Evolutionary conservation across 2,888 invertebrate genomes (phyloP).

Genomic region (Netelia fuscicornis): DNA sequence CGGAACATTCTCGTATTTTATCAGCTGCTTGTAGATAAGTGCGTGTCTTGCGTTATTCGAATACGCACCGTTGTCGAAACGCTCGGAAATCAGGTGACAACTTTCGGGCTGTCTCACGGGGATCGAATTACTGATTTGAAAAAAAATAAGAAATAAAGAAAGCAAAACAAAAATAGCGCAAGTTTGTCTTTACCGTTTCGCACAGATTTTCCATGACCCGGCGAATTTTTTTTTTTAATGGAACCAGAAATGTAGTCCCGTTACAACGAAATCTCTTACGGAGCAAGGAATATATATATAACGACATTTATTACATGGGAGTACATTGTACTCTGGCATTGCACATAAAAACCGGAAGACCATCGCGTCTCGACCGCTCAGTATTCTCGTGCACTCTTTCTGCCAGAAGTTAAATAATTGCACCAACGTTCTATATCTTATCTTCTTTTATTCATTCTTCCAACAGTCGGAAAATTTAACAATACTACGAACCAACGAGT

Average conservation of each 20-base stretch:
- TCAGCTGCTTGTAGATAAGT: conserved; percentile 6
- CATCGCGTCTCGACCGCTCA: too few relatives aligned
- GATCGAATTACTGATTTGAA: conserved; percentile 48
- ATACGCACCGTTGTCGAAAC: neutral
- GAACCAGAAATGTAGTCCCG: conserved; percentile 46
- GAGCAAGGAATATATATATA: conserved; percentile 6
- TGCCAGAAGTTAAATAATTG: too few relatives aligned
- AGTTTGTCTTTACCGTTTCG: conserved; percentile 6
- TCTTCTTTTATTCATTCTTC: too few relatives aligned
- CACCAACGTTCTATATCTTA: too few relatives aligned
- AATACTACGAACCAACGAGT: too few relatives aligned
- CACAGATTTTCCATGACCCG: conserved; percentile 69
- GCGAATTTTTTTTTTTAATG: conserved; percentile 64
- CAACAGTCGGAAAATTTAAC: too few relatives aligned
- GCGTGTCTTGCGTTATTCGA: conserved; percentile 56
- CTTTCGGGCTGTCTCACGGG: conserved; percentile 52
- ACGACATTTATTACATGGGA: neutral
- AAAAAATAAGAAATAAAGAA: neutral
- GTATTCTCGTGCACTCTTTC: too few relatives aligned
- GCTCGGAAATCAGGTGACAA: conserved; percentile 45
- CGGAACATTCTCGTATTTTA: too few relatives aligned
- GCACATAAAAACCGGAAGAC: too few relatives aligned
- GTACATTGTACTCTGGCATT: too few relatives aligned
- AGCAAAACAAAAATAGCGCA: too few relatives aligned
- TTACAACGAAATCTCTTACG: conserved; percentile 32